A percentile compares a stretch with the other conserved stretches of the same genome.
Conservation (phyloP, 2,113 vertebrate genomes). For the Campylorhamphus procurvoides region DNA sequence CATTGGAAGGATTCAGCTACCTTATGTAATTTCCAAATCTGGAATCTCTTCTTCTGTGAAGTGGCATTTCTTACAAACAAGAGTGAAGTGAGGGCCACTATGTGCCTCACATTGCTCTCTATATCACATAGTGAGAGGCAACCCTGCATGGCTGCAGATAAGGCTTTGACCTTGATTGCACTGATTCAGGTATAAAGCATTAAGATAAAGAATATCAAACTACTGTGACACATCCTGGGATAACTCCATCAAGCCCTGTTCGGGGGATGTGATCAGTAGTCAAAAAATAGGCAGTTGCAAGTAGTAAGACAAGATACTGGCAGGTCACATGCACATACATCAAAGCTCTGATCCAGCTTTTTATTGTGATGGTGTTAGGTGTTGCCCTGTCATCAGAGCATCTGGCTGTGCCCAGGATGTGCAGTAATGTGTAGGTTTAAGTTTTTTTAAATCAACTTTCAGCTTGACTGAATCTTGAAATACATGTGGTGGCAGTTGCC, state of each 20-base stretch:
- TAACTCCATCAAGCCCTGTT: background rate
- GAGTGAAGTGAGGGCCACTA: background rate
- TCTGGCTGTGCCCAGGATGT: background rate
- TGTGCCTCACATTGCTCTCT: background rate
- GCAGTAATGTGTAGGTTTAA: background rate
- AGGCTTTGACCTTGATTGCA: background rate
- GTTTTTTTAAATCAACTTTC: background rate
- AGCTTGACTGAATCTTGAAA: background rate
- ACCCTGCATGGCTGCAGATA: background rate
- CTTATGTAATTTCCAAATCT: background rate
- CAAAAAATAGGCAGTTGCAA: background rate
- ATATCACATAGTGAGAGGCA: background rate
- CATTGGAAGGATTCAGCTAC: background rate
- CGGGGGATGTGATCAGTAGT: background rate
- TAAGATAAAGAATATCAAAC: background rate
- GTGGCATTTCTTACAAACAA: slow-evolving; percentile 4
- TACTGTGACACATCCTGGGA: background rate
- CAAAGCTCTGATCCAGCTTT: background rate
- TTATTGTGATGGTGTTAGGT: background rate
- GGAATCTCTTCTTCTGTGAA: background rate
- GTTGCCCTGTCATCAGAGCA: background rate
- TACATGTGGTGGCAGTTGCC: background rate
- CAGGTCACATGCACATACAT: fast-evolving
- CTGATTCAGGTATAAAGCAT: background rate
- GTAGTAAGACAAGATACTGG: background rate